Evolutionary conservation across 2,888 invertebrate genomes (phyloP), one percentile per base, ranked within the genome.

Genomic region (Xestia c-nigrum): DNA sequence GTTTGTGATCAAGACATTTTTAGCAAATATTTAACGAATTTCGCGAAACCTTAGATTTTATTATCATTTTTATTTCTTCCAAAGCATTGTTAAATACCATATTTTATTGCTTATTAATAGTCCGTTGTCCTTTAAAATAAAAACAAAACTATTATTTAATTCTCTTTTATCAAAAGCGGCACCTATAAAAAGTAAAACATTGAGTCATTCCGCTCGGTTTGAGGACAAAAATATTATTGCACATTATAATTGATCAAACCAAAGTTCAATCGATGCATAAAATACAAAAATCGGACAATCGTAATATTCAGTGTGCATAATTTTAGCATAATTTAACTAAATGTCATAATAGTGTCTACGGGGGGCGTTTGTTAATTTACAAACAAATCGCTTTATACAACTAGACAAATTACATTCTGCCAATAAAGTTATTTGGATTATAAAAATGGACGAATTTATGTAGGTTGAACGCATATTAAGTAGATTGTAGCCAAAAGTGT

Each of bases 301-400:
- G 72, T 85, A 71, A 86, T 86, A 80, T 74, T 83, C 61, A 59
- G 67, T 78, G 73, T 83, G 89, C 88, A 92, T 92, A 91, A 88
- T 87, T 88, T 88, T 81, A 81, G 83, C 87, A 89, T 91, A 90
- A 89, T 84, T 90, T 90, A 81, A 74, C 72, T 31, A 87, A 89
- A 91, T 89, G 85, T 89, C 89, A 88, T 88, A 90, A 89, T 89
- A 89, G 79, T 86, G 72, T 81, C 89, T 80, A 74, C 88, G 82
- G 88, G 88, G 88, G 88, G 87, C 82, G 80, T 76, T 76, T 76
- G 78, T 64, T 77, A 78, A 82, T 84, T 59, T 79, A 74, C 63
- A 78, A 76, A 70, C 61, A 69, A 86, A 87, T 79, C 46, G 43
- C 65, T 80, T 78, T 76, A 81, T 83, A 79, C 47, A 76, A 69